A percentile compares a stretch with the other conserved stretches of the same genome.
These are phyloP conservation scores for Hormiphora californensis DNA, from an alignment of 37 sponge, comb jelly and placozoan species.

Conservation along the genomic window DNA sequence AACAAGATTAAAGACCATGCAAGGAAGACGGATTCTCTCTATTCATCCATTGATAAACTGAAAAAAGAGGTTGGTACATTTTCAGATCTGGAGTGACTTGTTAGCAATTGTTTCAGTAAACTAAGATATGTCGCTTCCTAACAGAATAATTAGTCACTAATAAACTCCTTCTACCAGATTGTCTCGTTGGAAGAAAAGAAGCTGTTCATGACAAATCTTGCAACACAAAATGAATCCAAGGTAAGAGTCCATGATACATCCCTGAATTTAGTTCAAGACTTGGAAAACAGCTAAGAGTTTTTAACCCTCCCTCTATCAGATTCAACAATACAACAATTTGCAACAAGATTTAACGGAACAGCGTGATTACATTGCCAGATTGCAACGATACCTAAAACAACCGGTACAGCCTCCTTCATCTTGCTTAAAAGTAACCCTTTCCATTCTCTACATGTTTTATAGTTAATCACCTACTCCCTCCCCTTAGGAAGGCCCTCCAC, in stretches of 20 bases:
- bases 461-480: background rate
- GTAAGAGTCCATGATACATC: background rate
- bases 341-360: conserved; percentile 21
- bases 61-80: too few relatives aligned
- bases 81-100: too few relatives aligned
- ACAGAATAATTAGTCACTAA: background rate
- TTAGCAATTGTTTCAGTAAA: too few relatives aligned
- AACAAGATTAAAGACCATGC: background rate
- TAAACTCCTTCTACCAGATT: background rate
- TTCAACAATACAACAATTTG: background rate
- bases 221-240: conserved; percentile 12
- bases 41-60: too few relatives aligned
- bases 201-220: conserved; percentile 1
- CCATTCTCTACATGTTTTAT: too few relatives aligned
- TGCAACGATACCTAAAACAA: background rate
- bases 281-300: too few relatives aligned
- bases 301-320: background rate
- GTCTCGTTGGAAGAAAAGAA: conserved; percentile 17
- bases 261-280: background rate
- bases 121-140: background rate
- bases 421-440: too few relatives aligned
- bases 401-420: too few relatives aligned
- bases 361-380: background rate
- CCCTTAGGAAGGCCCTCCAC: background rate
- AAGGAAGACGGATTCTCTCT: too few relatives aligned